A percentile compares a stretch with the other conserved stretches of the same genome.
Conservation (phyloP, 2,888 invertebrate species). For the Blera fallax region DNA sequence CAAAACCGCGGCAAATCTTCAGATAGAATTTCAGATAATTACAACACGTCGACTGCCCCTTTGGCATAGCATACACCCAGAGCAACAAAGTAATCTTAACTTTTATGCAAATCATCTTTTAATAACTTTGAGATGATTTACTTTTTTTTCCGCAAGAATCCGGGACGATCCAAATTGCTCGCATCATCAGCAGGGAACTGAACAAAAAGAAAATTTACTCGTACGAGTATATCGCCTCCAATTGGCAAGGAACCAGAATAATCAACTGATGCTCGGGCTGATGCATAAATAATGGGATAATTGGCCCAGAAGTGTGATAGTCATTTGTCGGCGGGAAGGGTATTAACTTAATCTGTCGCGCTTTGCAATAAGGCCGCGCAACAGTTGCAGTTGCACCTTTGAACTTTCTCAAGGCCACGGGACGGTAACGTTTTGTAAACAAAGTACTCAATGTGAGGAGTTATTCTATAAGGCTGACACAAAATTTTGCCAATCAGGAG, state of each 20-base stretch:
- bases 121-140: slow-evolving; percentile 76
- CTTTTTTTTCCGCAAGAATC: neutral
- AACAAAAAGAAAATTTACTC: neutral
- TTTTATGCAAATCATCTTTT: slow-evolving; percentile 79
- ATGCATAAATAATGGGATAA: slow-evolving; percentile 72
- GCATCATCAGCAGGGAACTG: slow-evolving; percentile 39
- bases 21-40: slow-evolving; percentile 34
- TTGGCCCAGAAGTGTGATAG: slow-evolving; percentile 71
- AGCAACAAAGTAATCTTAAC: neutral
- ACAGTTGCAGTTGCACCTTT: neutral
- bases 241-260: slow-evolving; percentile 34
- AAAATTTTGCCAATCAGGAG: neutral
- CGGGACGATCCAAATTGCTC: slow-evolving; percentile 37
- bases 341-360: slow-evolving; percentile 28
- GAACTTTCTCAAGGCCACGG: slow-evolving; percentile 37
- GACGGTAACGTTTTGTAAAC: no score
- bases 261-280: slow-evolving; percentile 47
- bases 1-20: slow-evolving; percentile 31
- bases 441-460: no score
- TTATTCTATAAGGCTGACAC: neutral
- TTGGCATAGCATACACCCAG: neutral
- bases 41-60: slow-evolving; percentile 22
- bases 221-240: neutral
- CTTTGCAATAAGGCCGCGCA: neutral
- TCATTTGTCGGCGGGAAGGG: slow-evolving; percentile 47